These are phyloP conservation scores for Catharus bicknelli DNA, from an alignment of 2,113 vertebrate species.

Conservation along the genomic window DNA sequence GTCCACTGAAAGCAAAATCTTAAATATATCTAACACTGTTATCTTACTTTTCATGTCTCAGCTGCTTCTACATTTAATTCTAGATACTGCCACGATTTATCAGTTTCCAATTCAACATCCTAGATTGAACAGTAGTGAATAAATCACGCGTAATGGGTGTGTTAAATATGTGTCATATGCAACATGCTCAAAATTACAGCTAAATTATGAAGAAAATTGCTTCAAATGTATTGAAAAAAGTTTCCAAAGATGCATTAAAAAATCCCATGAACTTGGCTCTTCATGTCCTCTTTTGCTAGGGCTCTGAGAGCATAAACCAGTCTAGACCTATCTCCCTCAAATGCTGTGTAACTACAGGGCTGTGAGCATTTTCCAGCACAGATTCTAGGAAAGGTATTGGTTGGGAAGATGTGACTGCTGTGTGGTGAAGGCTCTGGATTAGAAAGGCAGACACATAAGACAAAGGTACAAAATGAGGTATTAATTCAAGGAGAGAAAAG, in stretches of 20 bases:
- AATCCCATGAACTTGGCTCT: background rate
- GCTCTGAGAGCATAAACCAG: background rate
- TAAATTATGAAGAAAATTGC: background rate
- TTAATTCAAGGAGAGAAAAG: conserved; percentile 26
- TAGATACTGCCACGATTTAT: background rate
- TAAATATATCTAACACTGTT: background rate
- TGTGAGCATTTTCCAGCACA: background rate
- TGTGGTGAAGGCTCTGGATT: background rate
- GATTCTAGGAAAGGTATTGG: background rate
- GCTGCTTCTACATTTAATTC: background rate
- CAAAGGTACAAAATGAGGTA: background rate
- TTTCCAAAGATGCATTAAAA: background rate
- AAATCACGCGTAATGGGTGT: background rate
- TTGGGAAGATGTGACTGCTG: background rate
- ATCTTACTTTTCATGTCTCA: background rate
- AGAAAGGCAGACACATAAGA: background rate
- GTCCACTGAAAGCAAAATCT: background rate
- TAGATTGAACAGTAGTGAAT: background rate
- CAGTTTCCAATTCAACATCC: background rate
- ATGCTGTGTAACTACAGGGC: background rate
- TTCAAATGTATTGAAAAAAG: background rate
- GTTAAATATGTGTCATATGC: background rate
- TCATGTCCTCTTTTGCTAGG: background rate
- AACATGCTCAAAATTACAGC: background rate
- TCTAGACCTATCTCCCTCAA: background rate